Conservation (phyloP, 1,140 invertebrate genomes). For the Drosophila oshimai region DNA sequence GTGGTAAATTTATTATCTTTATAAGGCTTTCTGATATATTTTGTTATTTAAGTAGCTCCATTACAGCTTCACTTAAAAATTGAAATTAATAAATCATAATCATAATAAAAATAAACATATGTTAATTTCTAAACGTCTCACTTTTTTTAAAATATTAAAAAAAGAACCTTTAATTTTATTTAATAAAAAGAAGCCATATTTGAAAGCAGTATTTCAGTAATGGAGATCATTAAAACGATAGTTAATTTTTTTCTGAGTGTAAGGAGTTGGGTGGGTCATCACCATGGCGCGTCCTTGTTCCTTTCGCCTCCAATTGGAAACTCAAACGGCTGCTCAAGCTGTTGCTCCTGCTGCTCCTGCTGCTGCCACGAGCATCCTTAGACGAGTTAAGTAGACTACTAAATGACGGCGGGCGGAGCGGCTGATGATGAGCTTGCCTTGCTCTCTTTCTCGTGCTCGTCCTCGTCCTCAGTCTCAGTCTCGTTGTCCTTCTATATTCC, state of each 20-base stretch:
- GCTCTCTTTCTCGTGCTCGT: background rate
- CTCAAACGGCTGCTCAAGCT: constrained; percentile 69
- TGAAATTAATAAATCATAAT: too few relatives aligned
- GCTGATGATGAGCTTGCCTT: constrained; percentile 45
- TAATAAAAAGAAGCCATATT: too few relatives aligned
- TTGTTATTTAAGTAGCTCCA: too few relatives aligned
- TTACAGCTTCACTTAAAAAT: too few relatives aligned
- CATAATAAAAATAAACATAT: too few relatives aligned
- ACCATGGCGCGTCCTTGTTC: constrained; percentile 20
- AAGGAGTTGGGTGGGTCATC: constrained; percentile 29
- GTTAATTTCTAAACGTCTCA: too few relatives aligned
- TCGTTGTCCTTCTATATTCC: constrained; percentile 13
- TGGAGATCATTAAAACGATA: constrained; percentile 66
- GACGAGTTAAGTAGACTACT: constrained; percentile 80
- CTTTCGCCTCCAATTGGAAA: constrained; percentile 36
- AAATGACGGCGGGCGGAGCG: constrained; percentile 57
- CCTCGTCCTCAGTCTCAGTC: background rate
- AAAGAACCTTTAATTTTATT: too few relatives aligned
- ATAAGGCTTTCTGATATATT: too few relatives aligned
- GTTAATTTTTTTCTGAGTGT: too few relatives aligned
- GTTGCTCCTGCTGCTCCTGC: constrained; percentile 47
- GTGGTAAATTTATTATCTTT: too few relatives aligned
- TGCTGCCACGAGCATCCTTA: constrained; percentile 61
- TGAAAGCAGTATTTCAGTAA: constrained; percentile 4
- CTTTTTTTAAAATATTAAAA: too few relatives aligned